A percentile compares a stretch with the other conserved stretches of the same genome.
These are phyloP conservation scores for Kryptolebias marmoratus DNA, from an alignment of 2,113 vertebrate genomes.

Conservation along the genomic window DNA sequence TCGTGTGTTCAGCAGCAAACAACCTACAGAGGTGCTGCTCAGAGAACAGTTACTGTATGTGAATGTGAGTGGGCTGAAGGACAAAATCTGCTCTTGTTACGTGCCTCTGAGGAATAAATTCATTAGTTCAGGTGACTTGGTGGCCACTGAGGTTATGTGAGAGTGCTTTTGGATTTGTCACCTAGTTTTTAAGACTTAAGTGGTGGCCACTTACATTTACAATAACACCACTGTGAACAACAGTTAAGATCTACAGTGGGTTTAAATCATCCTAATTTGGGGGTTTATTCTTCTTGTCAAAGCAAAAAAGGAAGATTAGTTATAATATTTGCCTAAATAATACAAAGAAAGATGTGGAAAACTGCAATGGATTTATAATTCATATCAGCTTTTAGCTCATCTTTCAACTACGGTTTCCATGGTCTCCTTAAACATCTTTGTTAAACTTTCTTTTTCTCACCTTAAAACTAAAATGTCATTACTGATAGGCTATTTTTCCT, in stretches of 20 bases:
- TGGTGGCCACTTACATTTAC: not conserved
- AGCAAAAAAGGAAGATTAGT: not conserved
- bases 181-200: not conserved
- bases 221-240: not conserved
- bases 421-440: too few species aligned
- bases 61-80: constrained; percentile 50
- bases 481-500: too few species aligned
- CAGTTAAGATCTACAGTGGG: not conserved
- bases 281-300: not conserved
- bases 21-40: constrained; percentile 38
- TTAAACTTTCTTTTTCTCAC: too few species aligned
- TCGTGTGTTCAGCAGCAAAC: constrained; percentile 49
- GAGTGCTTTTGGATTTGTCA: constrained; percentile 12
- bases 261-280: not conserved
- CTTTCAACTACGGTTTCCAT: too few species aligned
- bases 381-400: too few species aligned
- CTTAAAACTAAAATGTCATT: too few species aligned
- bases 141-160: not conserved
- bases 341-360: not conserved
- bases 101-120: constrained; percentile 7
- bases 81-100: constrained; percentile 25
- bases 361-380: not conserved
- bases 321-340: not conserved
- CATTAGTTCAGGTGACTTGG: constrained; percentile 17
- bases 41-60: constrained; percentile 31